Evolutionary conservation across 2,888 invertebrate species (phyloP).

Genomic region (Choristoneura rosaceana): DNA sequence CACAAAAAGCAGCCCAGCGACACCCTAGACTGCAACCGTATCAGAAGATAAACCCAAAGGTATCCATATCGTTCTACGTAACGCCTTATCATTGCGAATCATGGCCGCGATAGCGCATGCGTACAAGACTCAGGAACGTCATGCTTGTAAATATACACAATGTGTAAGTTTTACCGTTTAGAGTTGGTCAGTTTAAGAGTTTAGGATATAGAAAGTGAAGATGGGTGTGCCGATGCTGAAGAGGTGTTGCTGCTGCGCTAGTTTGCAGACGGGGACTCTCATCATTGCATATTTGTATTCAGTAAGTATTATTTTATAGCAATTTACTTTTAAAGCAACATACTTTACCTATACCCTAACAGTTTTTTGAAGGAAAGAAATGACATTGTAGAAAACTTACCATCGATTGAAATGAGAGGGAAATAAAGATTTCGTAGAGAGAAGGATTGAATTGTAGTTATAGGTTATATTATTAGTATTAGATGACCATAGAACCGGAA

Average conservation of each 20-base stretch:
- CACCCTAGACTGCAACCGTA: background rate
- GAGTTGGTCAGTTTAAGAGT: background rate
- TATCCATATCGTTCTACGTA: constrained; percentile 12
- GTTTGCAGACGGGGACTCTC: constrained; percentile 71
- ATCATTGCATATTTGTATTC: constrained; percentile 74
- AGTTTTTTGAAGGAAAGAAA: background rate
- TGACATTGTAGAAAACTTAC: background rate
- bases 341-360: background rate
- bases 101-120: constrained; percentile 25
- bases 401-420: background rate
- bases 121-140: constrained; percentile 4
- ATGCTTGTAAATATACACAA: constrained; percentile 6
- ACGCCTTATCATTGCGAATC: constrained; percentile 34
- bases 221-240: constrained; percentile 79
- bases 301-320: constrained; percentile 56
- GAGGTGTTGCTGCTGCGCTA: constrained; percentile 70
- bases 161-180: constrained; percentile 23
- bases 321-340: background rate
- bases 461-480: constrained; percentile 12
- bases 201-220: constrained; percentile 30
- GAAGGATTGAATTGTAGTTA: background rate
- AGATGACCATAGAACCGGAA: too few species aligned
- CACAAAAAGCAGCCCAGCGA: background rate
- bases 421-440: background rate
- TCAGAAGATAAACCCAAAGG: constrained; percentile 7